Evolutionary conservation across 2,888 invertebrate species (phyloP).

Genomic region (Oxyteleia sp.): DNA sequence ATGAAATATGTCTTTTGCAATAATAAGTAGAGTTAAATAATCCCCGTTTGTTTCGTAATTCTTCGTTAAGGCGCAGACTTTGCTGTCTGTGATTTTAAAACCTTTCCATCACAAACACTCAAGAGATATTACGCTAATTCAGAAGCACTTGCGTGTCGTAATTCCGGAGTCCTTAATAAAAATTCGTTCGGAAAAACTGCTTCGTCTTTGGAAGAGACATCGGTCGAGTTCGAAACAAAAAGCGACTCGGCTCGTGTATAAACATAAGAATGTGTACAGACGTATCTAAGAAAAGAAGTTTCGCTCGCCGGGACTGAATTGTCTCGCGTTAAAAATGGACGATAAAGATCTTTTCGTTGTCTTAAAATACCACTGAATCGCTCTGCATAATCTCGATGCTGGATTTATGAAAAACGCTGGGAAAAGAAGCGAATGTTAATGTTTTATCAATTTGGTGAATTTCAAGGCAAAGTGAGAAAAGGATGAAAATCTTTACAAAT

Average conservation of each 20-base stretch:
- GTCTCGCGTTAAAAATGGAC: slow-evolving; percentile 61
- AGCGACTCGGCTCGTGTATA: slow-evolving; percentile 24
- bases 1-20: background rate
- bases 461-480: too few relatives aligned
- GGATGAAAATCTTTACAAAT: too few relatives aligned
- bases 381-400: slow-evolving; percentile 41
- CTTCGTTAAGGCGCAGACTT: background rate
- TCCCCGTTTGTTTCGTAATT: too few relatives aligned
- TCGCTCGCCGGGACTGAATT: slow-evolving; percentile 49
- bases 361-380: slow-evolving; percentile 55
- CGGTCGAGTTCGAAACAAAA: slow-evolving; percentile 35
- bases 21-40: too few relatives aligned
- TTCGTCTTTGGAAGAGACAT: slow-evolving; percentile 19
- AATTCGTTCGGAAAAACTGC: slow-evolving; percentile 27
- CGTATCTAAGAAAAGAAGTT: slow-evolving; percentile 58
- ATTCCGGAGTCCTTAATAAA: slow-evolving; percentile 38
- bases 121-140: slow-evolving; percentile 33
- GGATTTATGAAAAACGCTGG: slow-evolving; percentile 29
- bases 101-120: slow-evolving; percentile 3
- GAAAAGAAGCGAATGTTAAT: slow-evolving; percentile 16
- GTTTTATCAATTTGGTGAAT: slow-evolving; percentile 12
- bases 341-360: slow-evolving; percentile 50
- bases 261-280: slow-evolving; percentile 44
- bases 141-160: slow-evolving; percentile 33
- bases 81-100: background rate